Evolutionary conservation across 2,797 vertebrate genomes (phyloP).

Genomic region (Artibeus jamaicensis): DNA sequence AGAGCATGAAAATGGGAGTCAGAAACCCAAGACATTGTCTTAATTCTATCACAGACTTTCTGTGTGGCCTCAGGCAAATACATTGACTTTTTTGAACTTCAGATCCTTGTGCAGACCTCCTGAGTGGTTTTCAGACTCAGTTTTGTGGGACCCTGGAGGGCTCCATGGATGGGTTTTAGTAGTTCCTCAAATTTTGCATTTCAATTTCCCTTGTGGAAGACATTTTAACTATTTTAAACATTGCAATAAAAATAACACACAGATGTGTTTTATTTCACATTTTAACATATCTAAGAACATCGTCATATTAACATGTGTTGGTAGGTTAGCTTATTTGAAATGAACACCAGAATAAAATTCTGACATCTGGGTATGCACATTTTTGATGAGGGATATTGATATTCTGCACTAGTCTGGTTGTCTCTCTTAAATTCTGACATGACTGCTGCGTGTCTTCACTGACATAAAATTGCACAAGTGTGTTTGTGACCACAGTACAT

Average conservation of each 20-base stretch:
- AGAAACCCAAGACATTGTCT: not conserved
- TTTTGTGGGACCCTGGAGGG: not conserved
- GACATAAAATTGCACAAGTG: not conserved
- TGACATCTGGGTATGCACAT: not conserved
- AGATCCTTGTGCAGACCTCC: not conserved
- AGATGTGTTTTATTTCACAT: constrained; percentile 28
- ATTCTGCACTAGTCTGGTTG: not conserved
- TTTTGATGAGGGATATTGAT: not conserved
- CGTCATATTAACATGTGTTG: constrained; percentile 2
- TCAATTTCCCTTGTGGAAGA: not conserved
- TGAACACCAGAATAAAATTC: constrained; percentile 9
- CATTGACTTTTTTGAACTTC: not conserved
- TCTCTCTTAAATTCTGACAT: constrained; percentile 15
- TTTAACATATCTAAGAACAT: not conserved
- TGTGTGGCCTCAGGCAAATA: not conserved
- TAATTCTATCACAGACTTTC: not conserved
- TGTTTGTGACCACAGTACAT: not conserved
- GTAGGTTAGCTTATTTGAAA: constrained; percentile 11
- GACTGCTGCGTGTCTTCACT: not conserved
- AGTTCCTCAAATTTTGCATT: not conserved
- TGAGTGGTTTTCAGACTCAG: not conserved
- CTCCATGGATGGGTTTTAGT: not conserved
- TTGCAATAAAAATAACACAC: not conserved
- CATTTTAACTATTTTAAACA: constrained; percentile 41
- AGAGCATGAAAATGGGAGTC: not conserved